Conservation (phyloP, 2,888 invertebrate genomes). For the Andrena dorsata region DNA sequence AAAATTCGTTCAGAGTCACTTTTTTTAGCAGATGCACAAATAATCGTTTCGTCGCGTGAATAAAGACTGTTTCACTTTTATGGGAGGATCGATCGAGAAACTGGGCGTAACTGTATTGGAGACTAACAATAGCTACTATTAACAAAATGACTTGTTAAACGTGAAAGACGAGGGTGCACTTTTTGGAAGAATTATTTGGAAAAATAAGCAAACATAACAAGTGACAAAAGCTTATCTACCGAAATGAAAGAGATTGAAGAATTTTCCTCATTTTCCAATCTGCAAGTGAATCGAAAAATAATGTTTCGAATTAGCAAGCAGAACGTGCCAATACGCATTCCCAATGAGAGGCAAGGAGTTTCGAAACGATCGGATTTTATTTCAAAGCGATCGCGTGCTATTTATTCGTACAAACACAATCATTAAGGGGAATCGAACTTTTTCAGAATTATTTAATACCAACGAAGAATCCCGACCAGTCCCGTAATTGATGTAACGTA, state of each 20-base stretch:
- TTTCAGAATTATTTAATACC: slow-evolving; percentile 10
- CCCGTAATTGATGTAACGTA: slow-evolving; percentile 18
- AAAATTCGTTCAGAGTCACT: not conserved
- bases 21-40: not conserved
- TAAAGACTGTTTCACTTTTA: not conserved
- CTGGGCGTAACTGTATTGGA: too few relatives aligned
- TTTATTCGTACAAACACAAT: not conserved
- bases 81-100: too few relatives aligned
- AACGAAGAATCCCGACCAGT: not conserved
- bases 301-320: not conserved
- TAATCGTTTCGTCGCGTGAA: not conserved
- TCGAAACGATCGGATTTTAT: not conserved
- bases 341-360: not conserved
- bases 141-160: too few relatives aligned
- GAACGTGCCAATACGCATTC: not conserved
- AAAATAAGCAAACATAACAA: too few relatives aligned
- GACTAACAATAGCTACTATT: too few relatives aligned
- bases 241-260: too few relatives aligned
- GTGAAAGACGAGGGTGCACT: too few relatives aligned
- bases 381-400: not conserved
- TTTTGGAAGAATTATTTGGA: too few relatives aligned
- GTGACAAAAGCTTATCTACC: too few relatives aligned
- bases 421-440: not conserved
- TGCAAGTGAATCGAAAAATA: not conserved
- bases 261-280: too few relatives aligned